These are phyloP conservation scores for Propithecus perrieri DNA, from an alignment of 2,797 vertebrate species.

Conservation along the genomic window DNA sequence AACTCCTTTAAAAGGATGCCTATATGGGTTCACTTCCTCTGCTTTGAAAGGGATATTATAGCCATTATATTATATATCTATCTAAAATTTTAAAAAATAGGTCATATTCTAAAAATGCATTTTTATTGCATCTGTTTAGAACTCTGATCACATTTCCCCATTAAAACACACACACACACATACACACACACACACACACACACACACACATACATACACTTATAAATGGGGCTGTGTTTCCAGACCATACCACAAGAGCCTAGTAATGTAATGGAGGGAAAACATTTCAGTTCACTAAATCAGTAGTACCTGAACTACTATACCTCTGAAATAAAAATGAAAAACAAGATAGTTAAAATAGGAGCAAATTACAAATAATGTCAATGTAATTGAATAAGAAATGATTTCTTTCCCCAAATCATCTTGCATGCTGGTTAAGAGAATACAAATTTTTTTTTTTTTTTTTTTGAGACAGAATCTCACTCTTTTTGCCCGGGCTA, in stretches of 20 bases:
- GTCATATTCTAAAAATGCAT: neutral
- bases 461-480: no score
- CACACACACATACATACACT: neutral
- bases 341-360: neutral
- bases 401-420: neutral
- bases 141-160: neutral
- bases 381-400: neutral
- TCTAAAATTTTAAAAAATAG: conserved; percentile 8
- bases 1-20: conserved; percentile 24
- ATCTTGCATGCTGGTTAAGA: neutral
- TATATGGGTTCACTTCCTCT: neutral
- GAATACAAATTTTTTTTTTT: neutral
- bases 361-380: conserved; percentile 16
- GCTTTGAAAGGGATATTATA: neutral
- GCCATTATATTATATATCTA: neutral
- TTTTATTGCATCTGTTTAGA: conserved; percentile 34
- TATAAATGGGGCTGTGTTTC: neutral
- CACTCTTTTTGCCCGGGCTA: no score
- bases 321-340: neutral
- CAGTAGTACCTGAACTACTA: neutral
- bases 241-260: neutral
- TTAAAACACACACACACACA: neutral
- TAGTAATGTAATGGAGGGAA: no score
- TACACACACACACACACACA: neutral
- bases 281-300: neutral